A percentile compares a stretch with the other conserved stretches of the same genome.
Evolutionary conservation across 1,140 invertebrate genomes (phyloP).

Genomic region (Anadara kagoshimensis): DNA sequence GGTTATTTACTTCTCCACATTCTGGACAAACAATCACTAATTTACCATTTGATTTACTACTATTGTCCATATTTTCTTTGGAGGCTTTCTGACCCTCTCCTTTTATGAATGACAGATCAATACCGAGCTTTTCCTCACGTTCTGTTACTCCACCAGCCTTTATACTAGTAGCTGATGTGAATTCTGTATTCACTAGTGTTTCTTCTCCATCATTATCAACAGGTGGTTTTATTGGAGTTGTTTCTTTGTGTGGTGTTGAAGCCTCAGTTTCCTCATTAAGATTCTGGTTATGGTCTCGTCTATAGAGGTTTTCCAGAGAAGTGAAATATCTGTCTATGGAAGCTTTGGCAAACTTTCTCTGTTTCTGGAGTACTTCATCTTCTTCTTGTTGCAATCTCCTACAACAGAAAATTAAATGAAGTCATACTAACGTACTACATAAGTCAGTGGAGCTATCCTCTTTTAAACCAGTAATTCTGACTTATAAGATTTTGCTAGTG

Average conservation of each 20-base stretch:
- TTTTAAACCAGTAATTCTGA: neutral
- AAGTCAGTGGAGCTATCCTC: neutral
- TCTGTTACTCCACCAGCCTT: slow-evolving; percentile 65
- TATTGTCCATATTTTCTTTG: slow-evolving; percentile 7
- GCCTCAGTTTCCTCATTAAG: slow-evolving; percentile 9
- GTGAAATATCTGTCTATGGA: slow-evolving; percentile 61
- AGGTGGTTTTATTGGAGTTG: too few relatives aligned
- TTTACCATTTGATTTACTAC: slow-evolving; percentile 30
- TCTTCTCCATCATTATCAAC: slow-evolving; percentile 22
- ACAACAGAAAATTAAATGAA: slow-evolving; percentile 8
- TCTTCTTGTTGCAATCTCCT: slow-evolving; percentile 50
- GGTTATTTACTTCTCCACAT: slow-evolving; percentile 62
- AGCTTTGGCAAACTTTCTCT: slow-evolving; percentile 53
- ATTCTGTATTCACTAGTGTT: slow-evolving; percentile 45
- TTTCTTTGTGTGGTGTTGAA: neutral
- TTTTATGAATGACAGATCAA: slow-evolving; percentile 46
- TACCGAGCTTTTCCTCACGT: slow-evolving; percentile 57
- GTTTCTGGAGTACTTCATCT: slow-evolving; percentile 43
- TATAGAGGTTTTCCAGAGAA: slow-evolving; percentile 52
- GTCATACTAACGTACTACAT: neutral
- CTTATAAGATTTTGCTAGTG: neutral
- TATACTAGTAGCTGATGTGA: slow-evolving; percentile 46
- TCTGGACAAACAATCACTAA: slow-evolving; percentile 62
- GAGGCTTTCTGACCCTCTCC: slow-evolving; percentile 2
- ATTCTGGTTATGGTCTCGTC: neutral